Conservation (phyloP, 2,888 invertebrate species). For the Melinopterus prodromus region DNA sequence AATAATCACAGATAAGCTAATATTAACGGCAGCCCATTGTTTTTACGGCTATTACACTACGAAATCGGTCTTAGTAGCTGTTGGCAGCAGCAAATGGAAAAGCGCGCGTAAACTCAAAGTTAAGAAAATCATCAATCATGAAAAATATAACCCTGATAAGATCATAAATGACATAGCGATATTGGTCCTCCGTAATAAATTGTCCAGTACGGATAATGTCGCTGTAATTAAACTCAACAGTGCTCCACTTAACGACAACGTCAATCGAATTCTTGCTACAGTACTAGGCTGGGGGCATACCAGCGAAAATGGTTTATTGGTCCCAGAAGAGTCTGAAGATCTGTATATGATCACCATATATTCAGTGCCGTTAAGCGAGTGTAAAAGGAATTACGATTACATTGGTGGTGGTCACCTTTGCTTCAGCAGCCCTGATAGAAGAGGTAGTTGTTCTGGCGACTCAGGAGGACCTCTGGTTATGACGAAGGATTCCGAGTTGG, state of each 20-base stretch:
- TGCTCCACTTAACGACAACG: not conserved
- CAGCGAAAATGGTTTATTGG: not conserved
- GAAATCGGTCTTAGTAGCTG: not conserved
- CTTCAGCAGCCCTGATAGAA: not conserved
- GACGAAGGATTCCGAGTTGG: not conserved
- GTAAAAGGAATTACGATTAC: not conserved
- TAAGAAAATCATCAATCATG: constrained; percentile 30
- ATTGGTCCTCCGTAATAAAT: not conserved
- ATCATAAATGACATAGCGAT: constrained; percentile 31
- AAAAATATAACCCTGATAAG: constrained; percentile 20
- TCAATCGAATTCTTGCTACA: not conserved
- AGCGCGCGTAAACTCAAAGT: not conserved
- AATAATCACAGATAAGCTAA: constrained; percentile 11
- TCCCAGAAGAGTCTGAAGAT: not conserved
- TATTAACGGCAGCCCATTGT: constrained; percentile 32
- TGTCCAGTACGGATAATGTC: not conserved
- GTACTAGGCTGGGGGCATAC: constrained; percentile 16
- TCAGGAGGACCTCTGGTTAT: constrained; percentile 24
- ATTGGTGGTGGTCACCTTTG: not conserved
- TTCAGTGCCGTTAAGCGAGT: constrained; percentile 7
- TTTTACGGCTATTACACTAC: not conserved
- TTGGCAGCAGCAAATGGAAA: constrained; percentile 5
- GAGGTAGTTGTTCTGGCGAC: constrained; percentile 18
- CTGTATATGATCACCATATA: constrained; percentile 5
- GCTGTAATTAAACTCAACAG: not conserved